These are phyloP conservation scores for Stenodema calcarata DNA, from an alignment of 2,888 invertebrate species.

Conservation along the genomic window DNA sequence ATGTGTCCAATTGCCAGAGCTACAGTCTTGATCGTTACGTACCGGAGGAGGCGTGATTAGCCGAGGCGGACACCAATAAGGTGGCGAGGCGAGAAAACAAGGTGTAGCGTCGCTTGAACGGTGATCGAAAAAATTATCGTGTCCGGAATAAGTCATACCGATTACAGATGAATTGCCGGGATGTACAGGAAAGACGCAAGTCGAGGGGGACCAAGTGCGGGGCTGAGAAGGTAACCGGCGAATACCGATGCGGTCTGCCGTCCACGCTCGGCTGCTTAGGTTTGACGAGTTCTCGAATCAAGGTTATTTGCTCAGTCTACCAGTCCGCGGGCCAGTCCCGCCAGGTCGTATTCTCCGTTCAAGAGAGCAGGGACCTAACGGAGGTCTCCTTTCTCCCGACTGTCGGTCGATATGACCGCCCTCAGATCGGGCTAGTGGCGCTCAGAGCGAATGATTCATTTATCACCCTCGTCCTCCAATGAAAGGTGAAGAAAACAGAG, in stretches of 20 bases:
- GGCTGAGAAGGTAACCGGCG: not conserved
- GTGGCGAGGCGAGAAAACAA: too few relatives aligned
- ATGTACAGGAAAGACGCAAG: not conserved
- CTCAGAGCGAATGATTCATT: not conserved
- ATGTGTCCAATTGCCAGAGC: too few relatives aligned
- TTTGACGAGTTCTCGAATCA: not conserved
- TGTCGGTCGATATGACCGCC: not conserved
- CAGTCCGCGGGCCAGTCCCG: not conserved
- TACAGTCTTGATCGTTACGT: too few relatives aligned
- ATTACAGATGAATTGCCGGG: not conserved
- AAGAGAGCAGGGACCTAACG: not conserved
- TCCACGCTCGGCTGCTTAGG: not conserved
- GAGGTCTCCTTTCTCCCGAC: not conserved
- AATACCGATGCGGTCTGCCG: not conserved
- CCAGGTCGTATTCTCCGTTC: not conserved
- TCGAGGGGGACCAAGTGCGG: not conserved
- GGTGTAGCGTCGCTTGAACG: too few relatives aligned
- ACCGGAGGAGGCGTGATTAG: too few relatives aligned
- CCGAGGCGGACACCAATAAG: not conserved
- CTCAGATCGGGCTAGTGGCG: not conserved
- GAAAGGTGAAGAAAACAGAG: too few relatives aligned
- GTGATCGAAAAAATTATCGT: not conserved
- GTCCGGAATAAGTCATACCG: not conserved
- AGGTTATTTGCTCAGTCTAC: slow-evolving; percentile 2
- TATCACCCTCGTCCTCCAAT: not conserved